Evolutionary conservation across 1,140 invertebrate genomes (phyloP), one percentile per base, ranked within the genome.

Genomic region (Anastrepha obliqua): DNA sequence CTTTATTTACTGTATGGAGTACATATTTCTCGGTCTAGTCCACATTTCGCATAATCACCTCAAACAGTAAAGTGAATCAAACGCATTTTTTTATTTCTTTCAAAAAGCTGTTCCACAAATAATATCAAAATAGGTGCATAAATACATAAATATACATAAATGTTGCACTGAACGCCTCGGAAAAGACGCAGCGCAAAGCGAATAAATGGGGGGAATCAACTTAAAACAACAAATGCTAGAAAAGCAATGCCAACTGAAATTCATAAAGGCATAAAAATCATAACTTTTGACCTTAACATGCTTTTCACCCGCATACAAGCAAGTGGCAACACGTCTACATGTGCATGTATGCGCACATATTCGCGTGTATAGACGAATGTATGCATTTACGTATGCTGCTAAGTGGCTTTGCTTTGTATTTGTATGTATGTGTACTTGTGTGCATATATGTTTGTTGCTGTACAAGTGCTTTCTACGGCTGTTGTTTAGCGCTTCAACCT

Each of bases 231-330:
- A 13, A n/a, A 74, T 0, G 67, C 39, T 42, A 15, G 13, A 74
- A 74, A 44, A 74, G 42, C 42, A 44, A 39, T 67, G 64, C 7
- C 39, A 44, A 47, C 11, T 47, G 42, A 47, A 70, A 6, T 39
- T 44, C 39, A 44, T 15, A 70, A 42, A 17, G 67, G 42, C 67
- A 74, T 74, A 74, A 74, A 74, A 74, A 74, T 74, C 67, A 74
- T 74, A 74, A 74, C 67, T 74, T 74, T 74, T 74, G 67, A 74
- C 67, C 39, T 74, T 74, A 74, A 47, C 67, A 74, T 74, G 67
- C 67, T 74, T 44, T 47, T 74, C 15, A 74, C 15, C 39, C 5
- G 67, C 67, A n/a, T 17, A 47, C 15, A 47, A 74, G 67, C 15
- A 47, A 74, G 67, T 44, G 8, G 65, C 65, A 70, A 70, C 13